Base-by-base conservation (phyloP, 1,140 invertebrate genomes). In the Adelges cooleyi region DNA sequence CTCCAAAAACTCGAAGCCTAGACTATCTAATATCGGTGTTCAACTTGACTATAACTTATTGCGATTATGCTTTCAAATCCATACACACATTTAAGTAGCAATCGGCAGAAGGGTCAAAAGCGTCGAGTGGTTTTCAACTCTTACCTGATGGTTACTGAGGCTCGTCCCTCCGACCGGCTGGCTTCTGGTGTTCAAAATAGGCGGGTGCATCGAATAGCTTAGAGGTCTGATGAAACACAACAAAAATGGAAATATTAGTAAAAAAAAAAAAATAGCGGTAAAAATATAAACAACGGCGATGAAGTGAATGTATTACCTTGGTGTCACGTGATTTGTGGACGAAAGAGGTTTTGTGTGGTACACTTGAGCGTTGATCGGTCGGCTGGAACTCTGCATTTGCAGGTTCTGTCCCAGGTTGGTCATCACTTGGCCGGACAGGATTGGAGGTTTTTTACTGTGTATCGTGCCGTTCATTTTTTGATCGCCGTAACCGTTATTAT, bases 301-400 rank as follows among this genome's bases (percentile, higher is more conserved):
- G n/a, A 33, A 33, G 29, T 33, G n/a, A 33, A 22, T 6, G 22
- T 13, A n/a, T 10, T 48, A 62, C 56, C 42, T 48, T 29, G 42
- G 56, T 20, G 42, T 2, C 25, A 3, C 6, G 10, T 46, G 42
- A 15, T 46, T 44, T 1, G 56, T 29, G 0, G 56, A 62, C 6
- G 56, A 46, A 8, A 48, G 42, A 5, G 42, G 56, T 48, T 62
- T 46, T 1, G 56, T 62, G 9, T 52, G 62, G 48, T 65, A 50
- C 3, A 65, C 62, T 40, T 52, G 48, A 50, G 62, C 29, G 20
- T 52, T 65, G 0, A 65, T 38, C 6, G 46, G 62, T 52, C 62
- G 36, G 9, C 49, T 52, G 11, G 49, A 62, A 48, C 42, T 62
- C 5, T 62, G 56, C 56, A 62, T 62, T 17, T 62, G 56, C 18